Percentiles rank a stretch among this genome's conserved stretches.
Evolutionary conservation across 2,797 vertebrate genomes (phyloP).

Genomic region (Ctenopoma multispine): DNA sequence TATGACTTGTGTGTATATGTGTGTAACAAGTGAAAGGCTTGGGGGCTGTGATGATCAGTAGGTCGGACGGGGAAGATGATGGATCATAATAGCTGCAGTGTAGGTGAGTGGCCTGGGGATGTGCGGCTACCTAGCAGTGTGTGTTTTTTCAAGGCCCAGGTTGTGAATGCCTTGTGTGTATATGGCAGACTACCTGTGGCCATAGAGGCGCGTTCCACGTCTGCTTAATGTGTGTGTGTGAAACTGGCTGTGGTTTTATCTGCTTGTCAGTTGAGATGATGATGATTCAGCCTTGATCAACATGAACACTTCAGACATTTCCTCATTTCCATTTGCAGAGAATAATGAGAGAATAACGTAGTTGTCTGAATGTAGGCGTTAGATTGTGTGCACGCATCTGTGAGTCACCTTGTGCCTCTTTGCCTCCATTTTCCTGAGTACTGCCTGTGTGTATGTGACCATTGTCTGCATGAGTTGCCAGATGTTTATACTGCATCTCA

Average conservation of each 20-base stretch:
- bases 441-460: constrained; percentile 10
- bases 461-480: constrained; percentile 27
- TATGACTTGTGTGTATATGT: constrained; percentile 22
- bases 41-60: constrained; percentile 55
- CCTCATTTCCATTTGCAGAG: constrained; percentile 39
- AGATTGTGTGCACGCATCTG: constrained; percentile 15
- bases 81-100: constrained; percentile 64
- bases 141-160: constrained; percentile 12
- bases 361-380: constrained; percentile 36
- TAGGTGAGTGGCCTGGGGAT: constrained; percentile 51
- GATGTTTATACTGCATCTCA: constrained; percentile 59
- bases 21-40: constrained; percentile 23
- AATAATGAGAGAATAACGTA: constrained; percentile 43
- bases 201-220: constrained; percentile 18
- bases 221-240: constrained; percentile 15
- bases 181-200: constrained; percentile 22
- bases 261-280: constrained; percentile 10
- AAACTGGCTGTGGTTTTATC: constrained; percentile 7
- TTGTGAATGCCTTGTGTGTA: constrained; percentile 8
- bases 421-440: constrained; percentile 41
- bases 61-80: constrained; percentile 55
- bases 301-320: constrained; percentile 47
- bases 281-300: constrained; percentile 44
- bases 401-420: constrained; percentile 50
- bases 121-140: constrained; percentile 28